Base-by-base conservation (phyloP, 1,140 invertebrate species). In the Geopemphigus sp. region DNA sequence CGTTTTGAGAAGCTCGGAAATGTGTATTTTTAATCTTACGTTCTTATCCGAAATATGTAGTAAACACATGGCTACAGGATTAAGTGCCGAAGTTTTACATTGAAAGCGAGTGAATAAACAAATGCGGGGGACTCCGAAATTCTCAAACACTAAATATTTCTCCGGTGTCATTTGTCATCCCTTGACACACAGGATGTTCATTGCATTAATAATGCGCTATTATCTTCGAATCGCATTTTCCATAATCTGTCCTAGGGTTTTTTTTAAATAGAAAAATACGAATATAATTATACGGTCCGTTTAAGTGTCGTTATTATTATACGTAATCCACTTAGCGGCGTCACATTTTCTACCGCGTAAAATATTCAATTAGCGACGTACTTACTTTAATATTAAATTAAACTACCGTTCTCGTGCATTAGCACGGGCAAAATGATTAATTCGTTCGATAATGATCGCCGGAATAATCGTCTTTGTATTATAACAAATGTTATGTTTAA, bases 121-220 rank as follows among this genome's bases (percentile, higher is more conserved):
- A 72, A 72, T 54, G 47, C 47, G 29, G 54, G 50, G 17, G 22
- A 50, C 32, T 8, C 32, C 32, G 8, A 47, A 68, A 26, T 70
- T 15, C 22, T 11, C 22, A 54, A 72, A 53, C 47, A 29, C 26
- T 53, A 17, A 26, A 15, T 39, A 26, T 26, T 68, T 68, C 45
- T 8, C 39, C 26, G 12, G 24, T 72, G 68, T 72, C 68, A 72
- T 72, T 72, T 72, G 66, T 70, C 66, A 19, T 70, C 19, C 22
- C 66, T 70, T 70, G 66, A 53, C 47, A 53, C 47, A 15, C 17
- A 0, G 22, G 45, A 26, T 26, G 45, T 70, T 53, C 39, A 26
- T 24, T 53, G 24, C 47, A 24, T 47, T 47, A 39, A 64, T 54
- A 54, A 54, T 22, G 22, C 4, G 24, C 24, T 53, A 70, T 70